Evolutionary conservation across 2,113 vertebrate species (phyloP).

Genomic region (Burhinus bistriatus): DNA sequence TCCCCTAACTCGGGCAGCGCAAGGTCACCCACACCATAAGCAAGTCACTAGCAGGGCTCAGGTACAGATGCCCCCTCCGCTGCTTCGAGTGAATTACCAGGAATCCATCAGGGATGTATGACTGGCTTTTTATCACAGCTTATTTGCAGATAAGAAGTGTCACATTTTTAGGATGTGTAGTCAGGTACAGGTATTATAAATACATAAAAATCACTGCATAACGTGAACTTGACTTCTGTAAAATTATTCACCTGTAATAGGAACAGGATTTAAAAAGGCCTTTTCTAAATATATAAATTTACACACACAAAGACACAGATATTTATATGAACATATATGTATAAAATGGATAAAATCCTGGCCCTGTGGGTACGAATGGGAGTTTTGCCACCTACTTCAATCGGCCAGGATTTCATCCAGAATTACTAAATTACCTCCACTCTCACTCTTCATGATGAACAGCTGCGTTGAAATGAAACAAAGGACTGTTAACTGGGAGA

Average conservation of each 20-base stretch:
- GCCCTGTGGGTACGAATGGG: background rate
- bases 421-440: conserved; percentile 61
- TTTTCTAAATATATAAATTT: background rate
- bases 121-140: background rate
- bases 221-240: background rate
- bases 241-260: background rate
- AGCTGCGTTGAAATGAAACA: conserved; percentile 60
- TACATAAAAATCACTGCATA: background rate
- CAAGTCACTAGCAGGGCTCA: background rate
- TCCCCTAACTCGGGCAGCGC: rapidly evolving
- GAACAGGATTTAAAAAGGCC: background rate
- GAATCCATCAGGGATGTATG: rapidly evolving
- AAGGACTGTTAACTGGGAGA: conserved; percentile 37
- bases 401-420: conserved; percentile 39
- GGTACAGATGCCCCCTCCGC: background rate
- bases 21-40: background rate
- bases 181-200: background rate
- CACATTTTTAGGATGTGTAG: background rate
- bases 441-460: conserved; percentile 37
- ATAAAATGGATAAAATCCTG: conserved; percentile 16
- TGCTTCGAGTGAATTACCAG: background rate
- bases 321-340: background rate
- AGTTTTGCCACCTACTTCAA: conserved; percentile 48
- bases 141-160: background rate
- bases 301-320: background rate